These are phyloP conservation scores for Phaenicophaeus curvirostris DNA, from an alignment of 2,797 vertebrate species.

Conservation along the genomic window DNA sequence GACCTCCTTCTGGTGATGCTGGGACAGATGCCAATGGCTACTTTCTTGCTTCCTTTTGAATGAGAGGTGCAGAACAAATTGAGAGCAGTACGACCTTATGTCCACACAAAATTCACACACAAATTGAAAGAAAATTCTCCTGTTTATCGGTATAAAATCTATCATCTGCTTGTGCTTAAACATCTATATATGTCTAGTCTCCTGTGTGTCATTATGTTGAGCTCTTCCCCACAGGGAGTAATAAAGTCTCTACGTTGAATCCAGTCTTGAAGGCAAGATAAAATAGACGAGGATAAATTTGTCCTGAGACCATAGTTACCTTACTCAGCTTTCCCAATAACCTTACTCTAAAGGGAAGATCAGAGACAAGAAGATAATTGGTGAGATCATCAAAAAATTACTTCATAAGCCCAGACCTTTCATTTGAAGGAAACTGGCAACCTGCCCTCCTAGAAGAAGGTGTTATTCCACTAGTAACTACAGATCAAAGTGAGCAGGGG, in stretches of 20 bases:
- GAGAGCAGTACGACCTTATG: background rate
- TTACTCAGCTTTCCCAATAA: slow-evolving; percentile 59
- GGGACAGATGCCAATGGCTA: background rate
- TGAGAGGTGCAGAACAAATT: background rate
- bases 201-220: background rate
- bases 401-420: slow-evolving; percentile 51
- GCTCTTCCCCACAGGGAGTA: background rate
- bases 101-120: background rate
- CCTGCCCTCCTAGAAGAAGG: slow-evolving; percentile 22
- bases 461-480: slow-evolving; percentile 60
- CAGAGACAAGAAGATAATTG: slow-evolving; percentile 62
- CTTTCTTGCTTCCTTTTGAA: background rate
- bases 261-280: background rate
- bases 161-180: background rate
- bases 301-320: slow-evolving; percentile 18
- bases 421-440: slow-evolving; percentile 64
- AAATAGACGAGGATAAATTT: background rate
- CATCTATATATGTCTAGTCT: background rate
- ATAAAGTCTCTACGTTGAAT: background rate
- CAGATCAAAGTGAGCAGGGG: slow-evolving; percentile 52
- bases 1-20: background rate
- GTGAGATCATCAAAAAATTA: slow-evolving; percentile 63
- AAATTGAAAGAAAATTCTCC: background rate
- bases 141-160: background rate
- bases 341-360: slow-evolving; percentile 56